These are phyloP conservation scores for Drosophila prosaltans DNA, from an alignment of 1,140 invertebrate species.

Conservation along the genomic window DNA sequence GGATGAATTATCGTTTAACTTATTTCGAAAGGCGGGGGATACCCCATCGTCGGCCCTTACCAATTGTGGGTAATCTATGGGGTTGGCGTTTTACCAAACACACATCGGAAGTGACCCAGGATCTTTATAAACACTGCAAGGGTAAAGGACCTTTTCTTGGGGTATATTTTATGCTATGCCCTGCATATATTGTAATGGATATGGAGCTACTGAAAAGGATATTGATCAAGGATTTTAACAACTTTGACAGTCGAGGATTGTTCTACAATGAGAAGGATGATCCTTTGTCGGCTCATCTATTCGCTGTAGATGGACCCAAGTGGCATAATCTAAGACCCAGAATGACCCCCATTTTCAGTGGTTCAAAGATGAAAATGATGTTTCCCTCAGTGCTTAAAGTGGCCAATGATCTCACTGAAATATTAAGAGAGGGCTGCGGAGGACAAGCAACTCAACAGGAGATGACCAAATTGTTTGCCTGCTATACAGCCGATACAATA, in stretches of 20 bases:
- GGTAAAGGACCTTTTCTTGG: constrained; percentile 48
- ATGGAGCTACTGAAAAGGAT: constrained; percentile 86
- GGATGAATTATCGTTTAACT: constrained; percentile 30
- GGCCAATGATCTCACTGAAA: constrained; percentile 59
- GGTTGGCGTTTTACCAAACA: constrained; percentile 34
- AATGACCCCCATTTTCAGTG: constrained; percentile 85
- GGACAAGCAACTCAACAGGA: constrained; percentile 34
- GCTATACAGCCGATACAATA: constrained; percentile 82
- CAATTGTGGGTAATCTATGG: constrained; percentile 45
- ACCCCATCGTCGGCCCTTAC: constrained; percentile 24
- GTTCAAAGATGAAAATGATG: constrained; percentile 85
- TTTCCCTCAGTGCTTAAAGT: constrained; percentile 68
- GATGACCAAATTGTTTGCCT: constrained; percentile 81
- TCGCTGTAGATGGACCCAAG: constrained; percentile 80
- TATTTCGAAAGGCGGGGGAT: constrained; percentile 50
- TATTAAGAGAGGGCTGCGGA: constrained; percentile 54
- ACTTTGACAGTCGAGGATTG: constrained; percentile 84
- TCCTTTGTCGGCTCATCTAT: constrained; percentile 83
- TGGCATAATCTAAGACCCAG: constrained; percentile 85
- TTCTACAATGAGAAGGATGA: constrained; percentile 82
- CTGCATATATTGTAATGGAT: constrained; percentile 72
- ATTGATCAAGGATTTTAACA: constrained; percentile 85
- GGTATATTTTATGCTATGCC: constrained; percentile 33
- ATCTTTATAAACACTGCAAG: constrained; percentile 33
- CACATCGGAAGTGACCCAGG: constrained; percentile 30